phyloP scores from a whole-genome alignment of 2,797 vertebrate species.

The Acrocephalus scirpaceus region DNA sequence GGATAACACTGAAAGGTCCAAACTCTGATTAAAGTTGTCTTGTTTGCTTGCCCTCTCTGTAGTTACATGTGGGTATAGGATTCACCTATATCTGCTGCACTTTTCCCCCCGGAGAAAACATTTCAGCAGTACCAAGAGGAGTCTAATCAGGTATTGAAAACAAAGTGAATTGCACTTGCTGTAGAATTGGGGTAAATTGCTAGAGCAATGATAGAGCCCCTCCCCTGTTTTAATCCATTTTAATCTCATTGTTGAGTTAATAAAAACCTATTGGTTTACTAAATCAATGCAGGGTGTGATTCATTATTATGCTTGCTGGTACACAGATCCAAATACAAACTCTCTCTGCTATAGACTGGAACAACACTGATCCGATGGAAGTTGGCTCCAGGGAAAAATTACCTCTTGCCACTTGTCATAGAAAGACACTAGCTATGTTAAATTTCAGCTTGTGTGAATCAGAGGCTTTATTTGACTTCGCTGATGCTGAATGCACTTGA shows the following conservation, averaged over 20 bases:
- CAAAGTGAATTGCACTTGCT: constrained; percentile 18
- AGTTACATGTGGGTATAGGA: background rate
- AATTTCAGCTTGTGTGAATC: constrained; percentile 4
- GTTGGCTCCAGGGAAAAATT: constrained; percentile 48
- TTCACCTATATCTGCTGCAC: background rate
- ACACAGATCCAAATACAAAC: constrained; percentile 3
- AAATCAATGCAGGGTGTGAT: constrained; percentile 59
- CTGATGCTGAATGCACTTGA: constrained; percentile 35
- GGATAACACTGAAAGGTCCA: background rate
- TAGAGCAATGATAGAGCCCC: constrained; percentile 12
- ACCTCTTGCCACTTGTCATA: constrained; percentile 22
- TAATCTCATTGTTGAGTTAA: constrained; percentile 64
- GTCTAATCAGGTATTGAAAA: constrained; percentile 22
- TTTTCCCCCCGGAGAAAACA: background rate
- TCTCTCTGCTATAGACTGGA: background rate
- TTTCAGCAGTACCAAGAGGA: background rate
- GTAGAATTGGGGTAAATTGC: constrained; percentile 47
- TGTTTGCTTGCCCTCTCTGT: background rate
- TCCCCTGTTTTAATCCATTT: constrained; percentile 60
- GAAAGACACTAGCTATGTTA: background rate
- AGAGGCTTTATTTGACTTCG: constrained; percentile 65
- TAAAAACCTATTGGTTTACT: constrained; percentile 62
- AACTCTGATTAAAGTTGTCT: background rate
- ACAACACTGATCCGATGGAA: constrained; percentile 26
- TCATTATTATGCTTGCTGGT: constrained; percentile 21